A percentile compares a stretch with the other conserved stretches of the same genome.
Evolutionary conservation across 1,140 invertebrate genomes (phyloP).

Genomic region (Eumaeus atala): DNA sequence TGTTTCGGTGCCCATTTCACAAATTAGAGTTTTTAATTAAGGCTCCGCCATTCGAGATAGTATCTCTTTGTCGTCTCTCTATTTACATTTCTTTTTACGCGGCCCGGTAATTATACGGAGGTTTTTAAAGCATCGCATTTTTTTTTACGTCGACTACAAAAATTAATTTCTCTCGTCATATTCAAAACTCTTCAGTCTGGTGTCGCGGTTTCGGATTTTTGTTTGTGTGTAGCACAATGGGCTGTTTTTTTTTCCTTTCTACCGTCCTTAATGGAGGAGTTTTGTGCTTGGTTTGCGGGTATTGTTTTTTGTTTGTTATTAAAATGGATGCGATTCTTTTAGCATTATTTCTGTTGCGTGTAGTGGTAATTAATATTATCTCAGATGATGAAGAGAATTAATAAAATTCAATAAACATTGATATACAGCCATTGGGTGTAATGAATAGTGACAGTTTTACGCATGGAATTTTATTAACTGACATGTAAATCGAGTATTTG

Average conservation of each 20-base stretch:
- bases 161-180: slow-evolving; percentile 12
- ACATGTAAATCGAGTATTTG: too few relatives aligned
- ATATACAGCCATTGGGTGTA: not conserved
- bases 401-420: not conserved
- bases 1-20: slow-evolving; percentile 12
- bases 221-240: slow-evolving; percentile 7
- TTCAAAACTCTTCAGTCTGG: slow-evolving; percentile 10
- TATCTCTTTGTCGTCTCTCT: slow-evolving; percentile 1
- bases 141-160: slow-evolving; percentile 11
- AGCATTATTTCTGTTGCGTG: slow-evolving; percentile 8
- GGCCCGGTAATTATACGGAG: slow-evolving; percentile 14
- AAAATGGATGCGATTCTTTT: slow-evolving; percentile 11
- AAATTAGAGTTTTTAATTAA: slow-evolving; percentile 18
- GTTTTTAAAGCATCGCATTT: slow-evolving; percentile 9
- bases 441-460: not conserved
- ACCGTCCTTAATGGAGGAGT: slow-evolving; percentile 7
- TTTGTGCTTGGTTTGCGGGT: slow-evolving; percentile 7
- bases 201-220: slow-evolving; percentile 11
- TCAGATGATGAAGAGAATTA: slow-evolving; percentile 1
- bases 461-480: too few relatives aligned
- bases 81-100: slow-evolving; percentile 17
- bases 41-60: slow-evolving; percentile 4
- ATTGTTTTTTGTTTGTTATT: slow-evolving; percentile 7
- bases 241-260: slow-evolving; percentile 1
- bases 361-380: slow-evolving; percentile 7